Percentiles rank a stretch among this genome's conserved stretches.
These are phyloP conservation scores for Motacilla alba DNA, from an alignment of 2,113 vertebrate species.

Conservation along the genomic window DNA sequence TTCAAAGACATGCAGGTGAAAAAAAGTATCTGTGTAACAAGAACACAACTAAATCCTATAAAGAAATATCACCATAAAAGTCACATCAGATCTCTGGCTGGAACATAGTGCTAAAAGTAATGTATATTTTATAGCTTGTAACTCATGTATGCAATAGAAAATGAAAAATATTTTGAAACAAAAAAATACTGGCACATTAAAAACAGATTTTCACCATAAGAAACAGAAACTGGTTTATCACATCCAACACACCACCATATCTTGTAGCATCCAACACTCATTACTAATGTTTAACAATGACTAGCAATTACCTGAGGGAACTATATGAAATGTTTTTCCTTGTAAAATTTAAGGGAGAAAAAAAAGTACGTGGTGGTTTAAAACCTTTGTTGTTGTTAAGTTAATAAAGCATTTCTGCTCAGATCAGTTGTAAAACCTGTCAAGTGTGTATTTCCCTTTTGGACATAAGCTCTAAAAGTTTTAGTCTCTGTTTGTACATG, in stretches of 20 bases:
- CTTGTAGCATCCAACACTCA: not conserved
- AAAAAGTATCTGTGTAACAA: not conserved
- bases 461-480: not conserved
- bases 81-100: not conserved
- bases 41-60: not conserved
- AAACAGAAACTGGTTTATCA: not conserved
- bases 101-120: not conserved
- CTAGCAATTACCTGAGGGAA: not conserved
- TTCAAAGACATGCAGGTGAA: not conserved
- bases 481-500: not conserved
- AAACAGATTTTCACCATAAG: not conserved
- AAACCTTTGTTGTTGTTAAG: not conserved
- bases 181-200: not conserved
- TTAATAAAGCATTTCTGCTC: slow-evolving; percentile 33
- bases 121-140: not conserved
- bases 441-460: not conserved
- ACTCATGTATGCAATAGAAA: not conserved
- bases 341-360: not conserved
- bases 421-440: not conserved
- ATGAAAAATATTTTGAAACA: not conserved
- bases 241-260: not conserved
- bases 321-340: not conserved
- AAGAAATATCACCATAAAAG: not conserved
- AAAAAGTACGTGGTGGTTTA: not conserved
- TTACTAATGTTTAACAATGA: slow-evolving; percentile 2